Evolutionary conservation across 2,797 vertebrate genomes (phyloP).

Genomic region (Lithobates sylvaticus): DNA sequence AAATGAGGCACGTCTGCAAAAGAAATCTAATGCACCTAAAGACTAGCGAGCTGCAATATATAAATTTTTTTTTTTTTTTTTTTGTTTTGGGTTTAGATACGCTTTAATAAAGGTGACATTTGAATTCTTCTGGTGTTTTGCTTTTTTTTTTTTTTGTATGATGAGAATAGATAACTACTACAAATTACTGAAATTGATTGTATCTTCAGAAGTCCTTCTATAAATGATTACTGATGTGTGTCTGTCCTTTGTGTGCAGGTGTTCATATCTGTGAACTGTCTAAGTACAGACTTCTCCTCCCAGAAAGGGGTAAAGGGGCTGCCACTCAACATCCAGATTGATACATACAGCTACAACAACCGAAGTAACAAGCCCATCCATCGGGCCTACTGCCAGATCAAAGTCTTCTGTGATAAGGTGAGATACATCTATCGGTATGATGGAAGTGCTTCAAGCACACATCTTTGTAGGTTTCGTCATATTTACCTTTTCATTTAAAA

Average conservation of each 20-base stretch:
- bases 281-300: slow-evolving; percentile 98
- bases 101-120: too few relatives aligned
- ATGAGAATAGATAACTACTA: too few relatives aligned
- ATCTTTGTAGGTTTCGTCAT: not conserved
- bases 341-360: slow-evolving; percentile 99
- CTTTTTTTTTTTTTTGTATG: too few relatives aligned
- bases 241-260: slow-evolving; percentile 77
- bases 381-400: slow-evolving; percentile 96
- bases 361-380: slow-evolving; percentile 98
- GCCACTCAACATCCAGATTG: slow-evolving; percentile 95
- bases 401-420: slow-evolving; percentile 98
- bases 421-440: not conserved
- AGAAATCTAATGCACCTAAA: too few relatives aligned
- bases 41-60: too few relatives aligned
- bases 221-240: not conserved
- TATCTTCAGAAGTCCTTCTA: too few relatives aligned
- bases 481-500: too few relatives aligned
- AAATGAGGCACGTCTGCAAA: too few relatives aligned
- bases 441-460: not conserved
- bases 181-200: too few relatives aligned
- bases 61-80: too few relatives aligned
- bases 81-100: too few relatives aligned
- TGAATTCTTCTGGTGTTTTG: too few relatives aligned
- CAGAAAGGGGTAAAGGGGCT: slow-evolving; percentile 98
- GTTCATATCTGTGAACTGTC: slow-evolving; percentile 97